Evolutionary conservation across 2,888 invertebrate species (phyloP), one percentile per base, ranked within the genome.

Genomic region (Synanthedon myopaeformis): DNA sequence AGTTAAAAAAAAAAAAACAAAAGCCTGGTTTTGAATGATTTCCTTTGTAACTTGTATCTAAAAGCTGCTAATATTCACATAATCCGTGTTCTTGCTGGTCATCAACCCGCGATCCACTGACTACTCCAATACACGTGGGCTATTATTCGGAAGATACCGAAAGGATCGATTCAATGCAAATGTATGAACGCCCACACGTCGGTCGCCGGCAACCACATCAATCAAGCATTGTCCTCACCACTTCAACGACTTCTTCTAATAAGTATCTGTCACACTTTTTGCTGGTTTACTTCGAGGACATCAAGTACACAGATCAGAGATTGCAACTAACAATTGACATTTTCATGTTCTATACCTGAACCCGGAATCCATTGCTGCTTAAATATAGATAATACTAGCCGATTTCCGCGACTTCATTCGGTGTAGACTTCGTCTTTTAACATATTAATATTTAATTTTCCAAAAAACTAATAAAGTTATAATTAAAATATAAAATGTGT

Each of bases 111-210:
- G 55, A 51, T 58, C 59, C 60, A 61, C 53, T 62, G 62, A 57
- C 62, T 59, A 58, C 61, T 61, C 56, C 63, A 61, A 58, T 62
- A 61, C 72, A 76, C 74, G 75, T 79, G 76, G 74, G 76, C 63
- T 66, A 74, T 70, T 70, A 73, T 75, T 74, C 63, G 67, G 71
- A 67, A 76, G 78, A 76, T 74, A 74, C 70, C 68, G 66, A 65
- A 68, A 62, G 67, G 67, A 73, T 67, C 82, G 64, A 86, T 86
- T 86, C 82, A 84, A 87, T 86, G 85, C 82, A 81, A 86, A 86
- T 85, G 65, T 66, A 63, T 56, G 56, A 56, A 66, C 80, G 73
- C 83, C 83, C 75, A 82, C 82, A 69, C 67, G 57, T 41, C 60
- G 61, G 58, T 59, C 63, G 61, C 61, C 71, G 69, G 35, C 35